Percentiles rank a stretch among this genome's conserved stretches.
These are phyloP conservation scores for Heteromyza rotundicornis DNA, from an alignment of 2,888 invertebrate species.

Conservation along the genomic window DNA sequence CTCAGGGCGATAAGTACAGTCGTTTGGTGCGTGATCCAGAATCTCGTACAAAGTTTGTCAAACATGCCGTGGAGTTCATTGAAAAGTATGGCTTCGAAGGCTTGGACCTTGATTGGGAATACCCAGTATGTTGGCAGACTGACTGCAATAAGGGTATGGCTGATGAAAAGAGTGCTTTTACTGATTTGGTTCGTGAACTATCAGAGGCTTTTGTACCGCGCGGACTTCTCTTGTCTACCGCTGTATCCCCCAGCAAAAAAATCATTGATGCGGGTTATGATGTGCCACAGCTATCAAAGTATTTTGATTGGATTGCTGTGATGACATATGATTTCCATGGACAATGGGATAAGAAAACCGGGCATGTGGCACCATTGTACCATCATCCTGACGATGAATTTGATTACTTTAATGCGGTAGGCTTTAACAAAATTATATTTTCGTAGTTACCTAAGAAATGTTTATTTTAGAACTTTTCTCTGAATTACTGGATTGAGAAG, in stretches of 20 bases:
- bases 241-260: constrained; percentile 86
- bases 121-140: constrained; percentile 76
- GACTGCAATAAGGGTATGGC: constrained; percentile 84
- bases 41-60: constrained; percentile 76
- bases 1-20: constrained; percentile 88
- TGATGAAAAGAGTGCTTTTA: constrained; percentile 83
- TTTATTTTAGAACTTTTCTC: constrained; percentile 73
- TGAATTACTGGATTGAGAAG: constrained; percentile 86
- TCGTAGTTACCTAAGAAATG: neutral
- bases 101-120: constrained; percentile 95
- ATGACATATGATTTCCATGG: constrained; percentile 94
- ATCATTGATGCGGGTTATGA: constrained; percentile 88
- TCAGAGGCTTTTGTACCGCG: constrained; percentile 71
- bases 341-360: constrained; percentile 91
- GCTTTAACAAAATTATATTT: constrained; percentile 43
- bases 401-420: constrained; percentile 82
- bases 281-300: constrained; percentile 74
- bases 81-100: constrained; percentile 87
- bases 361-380: constrained; percentile 85
- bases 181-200: constrained; percentile 76
- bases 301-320: constrained; percentile 89
- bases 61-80: constrained; percentile 77
- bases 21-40: constrained; percentile 78
- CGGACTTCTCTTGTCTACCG: constrained; percentile 78
- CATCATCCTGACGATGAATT: constrained; percentile 83